These are phyloP conservation scores for Leptobrachium ailaonicum DNA, from an alignment of 2,113 vertebrate genomes.

Conservation along the genomic window DNA sequence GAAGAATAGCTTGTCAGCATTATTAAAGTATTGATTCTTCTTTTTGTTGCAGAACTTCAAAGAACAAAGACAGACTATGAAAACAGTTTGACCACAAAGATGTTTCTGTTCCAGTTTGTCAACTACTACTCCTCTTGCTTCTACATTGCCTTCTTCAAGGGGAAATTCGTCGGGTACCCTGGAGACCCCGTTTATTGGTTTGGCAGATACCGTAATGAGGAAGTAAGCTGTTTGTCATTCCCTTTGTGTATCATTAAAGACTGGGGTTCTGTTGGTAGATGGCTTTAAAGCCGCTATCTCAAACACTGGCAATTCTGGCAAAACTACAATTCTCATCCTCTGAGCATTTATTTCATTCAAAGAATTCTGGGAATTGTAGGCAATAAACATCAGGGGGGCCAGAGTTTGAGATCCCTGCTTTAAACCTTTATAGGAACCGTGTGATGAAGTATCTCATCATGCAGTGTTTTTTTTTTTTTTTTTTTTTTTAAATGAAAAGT, in stretches of 20 bases:
- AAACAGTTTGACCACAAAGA: conserved; percentile 92
- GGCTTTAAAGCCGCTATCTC: too few species aligned
- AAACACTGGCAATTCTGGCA: too few species aligned
- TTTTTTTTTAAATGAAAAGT: too few species aligned
- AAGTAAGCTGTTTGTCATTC: conserved; percentile 65
- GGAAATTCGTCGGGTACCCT: conserved; percentile 86
- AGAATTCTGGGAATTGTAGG: too few species aligned
- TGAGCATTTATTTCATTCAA: too few species aligned
- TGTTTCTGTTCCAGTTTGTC: conserved; percentile 96
- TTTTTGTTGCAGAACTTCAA: conserved; percentile 75
- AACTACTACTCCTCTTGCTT: conserved; percentile 96
- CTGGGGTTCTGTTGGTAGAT: too few species aligned
- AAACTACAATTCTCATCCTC: too few species aligned
- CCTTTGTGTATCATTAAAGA: neutral
- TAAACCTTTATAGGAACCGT: too few species aligned
- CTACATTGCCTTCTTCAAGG: conserved; percentile 94
- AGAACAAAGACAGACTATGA: conserved; percentile 91
- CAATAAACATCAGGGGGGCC: too few species aligned
- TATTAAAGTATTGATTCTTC: neutral
- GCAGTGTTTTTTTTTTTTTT: too few species aligned
- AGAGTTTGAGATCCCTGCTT: too few species aligned
- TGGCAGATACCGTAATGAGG: conserved; percentile 87
- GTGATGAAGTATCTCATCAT: too few species aligned
- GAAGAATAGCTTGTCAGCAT: neutral
- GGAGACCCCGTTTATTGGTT: conserved; percentile 84